Percentiles rank a stretch among this genome's conserved stretches.
Evolutionary conservation across 1,140 invertebrate species (phyloP).

Genomic region (Nasonia longicornis): DNA sequence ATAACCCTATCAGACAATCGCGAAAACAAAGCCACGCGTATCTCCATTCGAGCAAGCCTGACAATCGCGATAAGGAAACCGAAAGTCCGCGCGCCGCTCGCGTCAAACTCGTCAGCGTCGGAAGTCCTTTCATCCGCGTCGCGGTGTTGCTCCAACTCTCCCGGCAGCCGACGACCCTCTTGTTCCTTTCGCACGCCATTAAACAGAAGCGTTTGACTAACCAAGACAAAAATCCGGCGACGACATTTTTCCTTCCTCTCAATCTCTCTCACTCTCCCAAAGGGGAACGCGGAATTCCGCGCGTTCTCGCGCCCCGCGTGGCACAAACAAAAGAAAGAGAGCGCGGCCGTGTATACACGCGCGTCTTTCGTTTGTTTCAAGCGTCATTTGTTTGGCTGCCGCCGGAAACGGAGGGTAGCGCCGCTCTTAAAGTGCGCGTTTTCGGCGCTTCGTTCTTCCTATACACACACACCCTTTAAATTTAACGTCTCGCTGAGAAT

Average conservation of each 20-base stretch:
- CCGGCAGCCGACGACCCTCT: background rate
- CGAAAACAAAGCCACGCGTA: background rate
- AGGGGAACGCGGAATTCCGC: constrained; percentile 56
- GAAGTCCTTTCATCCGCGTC: constrained; percentile 35
- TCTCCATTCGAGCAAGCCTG: background rate
- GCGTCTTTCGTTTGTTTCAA: constrained; percentile 69
- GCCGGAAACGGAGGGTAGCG: constrained; percentile 22
- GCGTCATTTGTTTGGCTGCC: constrained; percentile 67
- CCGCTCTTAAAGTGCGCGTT: too few species aligned
- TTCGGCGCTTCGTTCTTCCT: background rate
- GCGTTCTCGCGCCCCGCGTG: constrained; percentile 55
- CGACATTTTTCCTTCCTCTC: constrained; percentile 61
- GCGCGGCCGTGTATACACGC: constrained; percentile 13
- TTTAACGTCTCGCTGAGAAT: too few species aligned
- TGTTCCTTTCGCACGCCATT: constrained; percentile 60
- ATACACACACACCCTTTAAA: too few species aligned
- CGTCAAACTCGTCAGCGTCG: constrained; percentile 33
- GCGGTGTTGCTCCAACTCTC: constrained; percentile 8
- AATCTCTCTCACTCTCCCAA: constrained; percentile 17
- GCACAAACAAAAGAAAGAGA: constrained; percentile 64
- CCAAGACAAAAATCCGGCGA: constrained; percentile 67
- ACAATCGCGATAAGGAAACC: constrained; percentile 12
- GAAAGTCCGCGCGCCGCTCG: background rate
- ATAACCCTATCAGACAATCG: background rate
- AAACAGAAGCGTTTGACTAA: constrained; percentile 68